Conservation (phyloP, 2,797 vertebrate genomes). For the Pangasius macronema region DNA sequence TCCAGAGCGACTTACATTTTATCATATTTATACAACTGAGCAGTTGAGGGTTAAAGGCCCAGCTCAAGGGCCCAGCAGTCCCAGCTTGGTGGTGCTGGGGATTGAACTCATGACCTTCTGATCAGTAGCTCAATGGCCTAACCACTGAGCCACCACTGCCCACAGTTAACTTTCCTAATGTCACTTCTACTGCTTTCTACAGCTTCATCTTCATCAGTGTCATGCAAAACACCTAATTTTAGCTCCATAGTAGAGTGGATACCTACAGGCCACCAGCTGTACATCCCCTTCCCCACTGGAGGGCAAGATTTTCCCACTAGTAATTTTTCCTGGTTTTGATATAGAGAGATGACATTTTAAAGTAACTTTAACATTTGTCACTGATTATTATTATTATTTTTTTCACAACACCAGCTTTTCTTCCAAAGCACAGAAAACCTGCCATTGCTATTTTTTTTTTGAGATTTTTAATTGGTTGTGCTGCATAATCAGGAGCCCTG, state of each 20-base stretch:
- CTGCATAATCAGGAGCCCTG: not conserved
- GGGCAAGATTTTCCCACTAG: constrained; percentile 44
- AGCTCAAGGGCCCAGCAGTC: too few species aligned
- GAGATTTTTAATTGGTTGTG: not conserved
- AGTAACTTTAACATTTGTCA: not conserved
- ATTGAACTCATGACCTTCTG: too few species aligned
- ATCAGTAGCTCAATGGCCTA: too few species aligned
- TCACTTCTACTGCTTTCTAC: constrained; percentile 16
- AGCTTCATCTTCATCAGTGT: constrained; percentile 7
- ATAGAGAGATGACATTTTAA: not conserved
- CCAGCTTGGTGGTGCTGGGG: too few species aligned
- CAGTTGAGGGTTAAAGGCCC: too few species aligned
- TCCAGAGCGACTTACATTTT: too few species aligned
- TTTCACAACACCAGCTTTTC: not conserved
- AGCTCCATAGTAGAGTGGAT: not conserved
- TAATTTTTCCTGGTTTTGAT: not conserved
- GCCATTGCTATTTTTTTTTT: not conserved
- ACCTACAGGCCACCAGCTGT: not conserved
- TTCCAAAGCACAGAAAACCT: not conserved
- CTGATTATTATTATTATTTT: not conserved
- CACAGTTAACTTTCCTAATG: constrained; percentile 13
- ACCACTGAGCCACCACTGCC: too few species aligned
- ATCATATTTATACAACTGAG: too few species aligned
- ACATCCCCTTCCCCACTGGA: constrained; percentile 44
- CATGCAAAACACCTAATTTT: not conserved